A percentile compares a stretch with the other conserved stretches of the same genome.
phyloP scores from a whole-genome alignment of 2,888 invertebrate species.

The Arenicola marina region DNA sequence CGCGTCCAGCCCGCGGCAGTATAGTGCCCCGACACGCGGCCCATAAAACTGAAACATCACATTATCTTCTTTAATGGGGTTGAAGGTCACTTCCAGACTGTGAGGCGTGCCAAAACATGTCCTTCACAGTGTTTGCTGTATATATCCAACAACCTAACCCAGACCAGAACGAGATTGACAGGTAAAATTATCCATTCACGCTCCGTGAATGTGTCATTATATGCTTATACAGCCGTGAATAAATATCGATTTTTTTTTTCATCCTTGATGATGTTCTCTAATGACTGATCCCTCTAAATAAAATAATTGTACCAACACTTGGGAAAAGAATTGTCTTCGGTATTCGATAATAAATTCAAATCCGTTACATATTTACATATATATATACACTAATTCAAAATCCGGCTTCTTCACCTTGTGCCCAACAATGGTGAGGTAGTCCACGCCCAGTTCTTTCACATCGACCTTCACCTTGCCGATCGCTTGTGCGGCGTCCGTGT shows the following conservation, averaged over 20 bases:
- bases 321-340: no score
- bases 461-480: slow-evolving; percentile 66
- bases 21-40: slow-evolving; percentile 67
- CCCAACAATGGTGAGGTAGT: slow-evolving; percentile 68
- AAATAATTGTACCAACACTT: no score
- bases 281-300: not conserved
- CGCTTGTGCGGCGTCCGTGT: slow-evolving; percentile 67
- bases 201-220: no score
- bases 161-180: no score
- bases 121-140: no score
- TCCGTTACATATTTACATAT: no score
- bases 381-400: not conserved
- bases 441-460: slow-evolving; percentile 63
- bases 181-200: no score
- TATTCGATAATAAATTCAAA: no score
- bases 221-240: not conserved
- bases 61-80: not conserved
- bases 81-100: no score
- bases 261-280: no score
- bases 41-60: slow-evolving; percentile 64
- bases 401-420: slow-evolving; percentile 61
- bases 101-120: no score
- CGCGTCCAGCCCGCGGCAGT: slow-evolving; percentile 46
- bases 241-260: no score
- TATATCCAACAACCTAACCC: not conserved